Conservation (phyloP, 37 sponge, comb jelly and placozoan genomes). For the Bolinopsis microptera region DNA sequence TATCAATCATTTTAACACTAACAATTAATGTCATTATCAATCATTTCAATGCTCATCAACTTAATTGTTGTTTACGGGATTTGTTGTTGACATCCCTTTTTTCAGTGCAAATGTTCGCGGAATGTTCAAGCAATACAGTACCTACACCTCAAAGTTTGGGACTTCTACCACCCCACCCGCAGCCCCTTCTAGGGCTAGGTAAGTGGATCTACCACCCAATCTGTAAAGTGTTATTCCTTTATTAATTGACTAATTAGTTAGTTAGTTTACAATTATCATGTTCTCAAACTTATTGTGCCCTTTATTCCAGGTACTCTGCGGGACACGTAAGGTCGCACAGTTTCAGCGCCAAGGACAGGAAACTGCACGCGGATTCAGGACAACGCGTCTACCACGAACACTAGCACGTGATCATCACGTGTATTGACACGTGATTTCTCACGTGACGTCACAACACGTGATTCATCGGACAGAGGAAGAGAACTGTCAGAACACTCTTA, state of each 20-base stretch:
- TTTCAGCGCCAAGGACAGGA: slow-evolving; percentile 51
- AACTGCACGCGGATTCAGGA: not conserved
- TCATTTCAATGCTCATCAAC: no score
- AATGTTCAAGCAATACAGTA: slow-evolving; percentile 64
- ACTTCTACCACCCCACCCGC: not conserved
- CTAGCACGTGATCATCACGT: not conserved
- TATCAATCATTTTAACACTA: no score
- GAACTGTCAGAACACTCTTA: not conserved
- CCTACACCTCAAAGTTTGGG: slow-evolving; percentile 12
- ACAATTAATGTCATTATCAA: no score
- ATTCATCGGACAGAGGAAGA: not conserved
- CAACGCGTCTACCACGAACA: slow-evolving; percentile 33
- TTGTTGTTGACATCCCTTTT: not conserved
- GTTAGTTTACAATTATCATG: not conserved
- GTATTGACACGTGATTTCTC: not conserved
- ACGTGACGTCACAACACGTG: not conserved
- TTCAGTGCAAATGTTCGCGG: slow-evolving; percentile 53
- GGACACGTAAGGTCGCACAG: slow-evolving; percentile 42
- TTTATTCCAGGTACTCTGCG: slow-evolving; percentile 18
- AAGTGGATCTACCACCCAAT: not conserved
- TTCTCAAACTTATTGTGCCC: no score
- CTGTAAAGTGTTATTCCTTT: no score
- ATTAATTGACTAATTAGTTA: no score
- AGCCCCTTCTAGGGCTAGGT: slow-evolving; percentile 31
- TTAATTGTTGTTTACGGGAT: no score